Conservation (phyloP, 2,113 vertebrate genomes). For the Oryctolagus cuniculus region DNA sequence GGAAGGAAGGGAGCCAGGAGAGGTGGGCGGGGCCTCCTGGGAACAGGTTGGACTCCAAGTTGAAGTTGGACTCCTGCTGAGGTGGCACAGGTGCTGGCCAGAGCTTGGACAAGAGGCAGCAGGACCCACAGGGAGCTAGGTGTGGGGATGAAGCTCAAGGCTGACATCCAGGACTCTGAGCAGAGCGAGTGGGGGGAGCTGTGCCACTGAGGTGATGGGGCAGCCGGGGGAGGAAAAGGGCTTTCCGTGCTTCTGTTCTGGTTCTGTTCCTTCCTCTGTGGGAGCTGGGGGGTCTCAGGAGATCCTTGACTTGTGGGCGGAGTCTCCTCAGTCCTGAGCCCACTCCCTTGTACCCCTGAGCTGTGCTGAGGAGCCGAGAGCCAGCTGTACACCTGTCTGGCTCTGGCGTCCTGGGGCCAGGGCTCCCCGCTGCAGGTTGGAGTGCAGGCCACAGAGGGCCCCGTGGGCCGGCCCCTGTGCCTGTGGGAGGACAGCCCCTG, state of each 20-base stretch:
- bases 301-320: accelerated
- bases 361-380: neutral
- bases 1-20: neutral
- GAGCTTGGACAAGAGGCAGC: neutral
- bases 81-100: neutral
- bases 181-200: neutral
- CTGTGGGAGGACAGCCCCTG: neutral
- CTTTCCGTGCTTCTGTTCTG: neutral
- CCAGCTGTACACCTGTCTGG: neutral
- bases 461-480: too few relatives aligned
- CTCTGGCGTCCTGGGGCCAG: neutral
- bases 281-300: neutral
- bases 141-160: too few relatives aligned
- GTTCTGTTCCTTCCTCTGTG: neutral
- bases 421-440: neutral
- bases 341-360: neutral
- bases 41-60: neutral
- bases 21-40: accelerated
- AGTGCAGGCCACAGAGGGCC: too few relatives aligned
- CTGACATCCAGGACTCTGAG: too few relatives aligned
- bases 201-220: neutral
- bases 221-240: too few relatives aligned
- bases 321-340: neutral
- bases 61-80: neutral
- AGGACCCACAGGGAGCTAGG: neutral